These are phyloP conservation scores for Cotesia typhae DNA, from an alignment of 1,140 invertebrate genomes.

Conservation along the genomic window DNA sequence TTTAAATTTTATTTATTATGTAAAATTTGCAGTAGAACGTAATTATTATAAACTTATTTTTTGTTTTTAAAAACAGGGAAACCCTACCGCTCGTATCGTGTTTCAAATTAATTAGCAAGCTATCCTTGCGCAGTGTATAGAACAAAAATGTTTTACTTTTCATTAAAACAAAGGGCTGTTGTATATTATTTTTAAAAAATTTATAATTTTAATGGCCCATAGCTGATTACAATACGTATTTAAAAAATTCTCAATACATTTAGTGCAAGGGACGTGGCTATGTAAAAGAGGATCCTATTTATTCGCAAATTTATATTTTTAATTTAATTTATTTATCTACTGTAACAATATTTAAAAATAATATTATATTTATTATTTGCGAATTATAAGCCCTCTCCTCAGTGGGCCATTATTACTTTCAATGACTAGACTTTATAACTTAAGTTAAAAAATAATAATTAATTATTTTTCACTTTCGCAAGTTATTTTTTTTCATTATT, in stretches of 20 bases:
- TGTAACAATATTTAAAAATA: constrained; percentile 20
- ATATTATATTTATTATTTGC: constrained; percentile 52
- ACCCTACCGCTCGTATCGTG: constrained; percentile 41
- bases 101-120: constrained; percentile 43
- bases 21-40: constrained; percentile 67
- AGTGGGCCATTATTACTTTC: constrained; percentile 61
- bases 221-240: constrained; percentile 19
- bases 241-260: constrained; percentile 31
- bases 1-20: constrained; percentile 30
- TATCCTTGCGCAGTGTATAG: constrained; percentile 41
- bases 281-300: constrained; percentile 42
- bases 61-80: constrained; percentile 48
- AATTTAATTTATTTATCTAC: constrained; percentile 7
- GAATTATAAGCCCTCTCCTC: constrained; percentile 61
- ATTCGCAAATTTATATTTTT: constrained; percentile 49
- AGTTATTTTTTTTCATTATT: too few relatives aligned
- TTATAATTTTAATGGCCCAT: constrained; percentile 8
- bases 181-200: neutral
- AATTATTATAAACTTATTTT: constrained; percentile 45
- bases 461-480: neutral
- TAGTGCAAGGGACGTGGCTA: constrained; percentile 51
- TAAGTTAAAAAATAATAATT: constrained; percentile 17
- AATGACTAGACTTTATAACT: constrained; percentile 57
- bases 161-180: neutral
- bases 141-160: constrained; percentile 2